Evolutionary conservation across 2,888 invertebrate genomes (phyloP).

Genomic region (Clepsis dumicolana): DNA sequence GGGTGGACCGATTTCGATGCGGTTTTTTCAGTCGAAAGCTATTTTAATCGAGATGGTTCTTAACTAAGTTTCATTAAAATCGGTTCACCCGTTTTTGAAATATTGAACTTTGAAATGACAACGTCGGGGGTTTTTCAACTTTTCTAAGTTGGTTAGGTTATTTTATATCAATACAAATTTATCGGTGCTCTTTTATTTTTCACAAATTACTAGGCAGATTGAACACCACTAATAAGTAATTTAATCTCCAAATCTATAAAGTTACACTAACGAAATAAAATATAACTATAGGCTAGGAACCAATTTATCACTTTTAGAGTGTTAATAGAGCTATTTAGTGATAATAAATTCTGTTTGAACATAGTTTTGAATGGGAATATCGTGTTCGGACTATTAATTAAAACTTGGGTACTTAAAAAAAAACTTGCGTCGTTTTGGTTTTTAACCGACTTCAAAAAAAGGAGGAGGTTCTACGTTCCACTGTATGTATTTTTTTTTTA

Average conservation of each 20-base stretch:
- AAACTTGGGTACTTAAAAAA: constrained; percentile 14
- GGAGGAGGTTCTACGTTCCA: too few species aligned
- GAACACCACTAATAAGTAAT: neutral
- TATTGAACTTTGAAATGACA: too few species aligned
- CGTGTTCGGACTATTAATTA: constrained; percentile 53
- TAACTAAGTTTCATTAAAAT: too few species aligned
- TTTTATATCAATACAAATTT: neutral
- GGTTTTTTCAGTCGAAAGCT: too few species aligned
- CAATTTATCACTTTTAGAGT: constrained; percentile 26
- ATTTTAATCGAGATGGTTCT: too few species aligned
- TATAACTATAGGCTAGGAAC: constrained; percentile 51
- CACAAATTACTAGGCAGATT: neutral
- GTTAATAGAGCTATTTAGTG: constrained; percentile 36
- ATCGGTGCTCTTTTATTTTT: neutral
- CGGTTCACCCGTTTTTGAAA: too few species aligned
- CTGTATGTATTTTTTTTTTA: too few species aligned
- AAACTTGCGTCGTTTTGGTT: too few species aligned
- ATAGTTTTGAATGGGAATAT: constrained; percentile 47
- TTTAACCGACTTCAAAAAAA: too few species aligned
- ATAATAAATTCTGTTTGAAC: constrained; percentile 45
- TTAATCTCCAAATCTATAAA: constrained; percentile 13
- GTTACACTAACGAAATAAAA: constrained; percentile 49
- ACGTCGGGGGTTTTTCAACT: too few species aligned
- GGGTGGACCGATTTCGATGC: too few species aligned
- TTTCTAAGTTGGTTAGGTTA: too few species aligned